Evolutionary conservation across 2,888 invertebrate genomes (phyloP), one percentile per base, ranked within the genome.

Genomic region (Drosophila mercatorum): DNA sequence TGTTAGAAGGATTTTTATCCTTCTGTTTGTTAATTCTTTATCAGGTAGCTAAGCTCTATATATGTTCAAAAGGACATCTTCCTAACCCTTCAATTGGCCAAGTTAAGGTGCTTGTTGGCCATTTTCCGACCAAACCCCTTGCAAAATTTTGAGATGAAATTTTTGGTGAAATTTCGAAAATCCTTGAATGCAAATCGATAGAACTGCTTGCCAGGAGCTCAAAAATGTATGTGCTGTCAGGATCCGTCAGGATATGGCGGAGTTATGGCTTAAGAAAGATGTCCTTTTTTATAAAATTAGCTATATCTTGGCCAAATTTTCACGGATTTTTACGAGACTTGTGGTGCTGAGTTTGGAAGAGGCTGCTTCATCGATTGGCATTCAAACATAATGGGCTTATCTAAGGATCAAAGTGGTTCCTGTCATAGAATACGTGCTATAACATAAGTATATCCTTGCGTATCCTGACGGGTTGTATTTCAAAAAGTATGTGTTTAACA

Each of bases 181-280:
- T 31, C n/a, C 31, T 49, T 49, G 49, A 49, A 49, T n/a, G 49
- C n/a, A 3, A 31, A n/a, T 49, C 49, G 4, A 31, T 31, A 49
- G 49, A 10, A 0, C 0, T 31, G n/a, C n/a, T 14, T 49, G 5
- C 2, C 10, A n/a, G n/a, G 5, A 31, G 49, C 31, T 31, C n/a
- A 10, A 31, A 49, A 49, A 31, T n/a, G 10, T 5, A n/a, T 31
- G 0, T 49, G 5, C 31, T 28, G 31, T n/a, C 0, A 5, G 10
- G 10, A 31, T 49, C 5, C 10, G 31, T n/a, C 31, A 49, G 49
- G 49, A 31, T 49, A n/a, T n/a, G 10, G 0, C 0, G 2, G n/a
- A 49, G 28, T 31, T 47, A 28, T 28, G 28, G 28, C 49, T n/a
- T n/a, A 1, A 31, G 49, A 49, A 49, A 49, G n/a, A n/a, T 31